A percentile compares a stretch with the other conserved stretches of the same genome.
Conservation (phyloP, 2,113 vertebrate genomes). For the Cynocephalus volans region DNA sequence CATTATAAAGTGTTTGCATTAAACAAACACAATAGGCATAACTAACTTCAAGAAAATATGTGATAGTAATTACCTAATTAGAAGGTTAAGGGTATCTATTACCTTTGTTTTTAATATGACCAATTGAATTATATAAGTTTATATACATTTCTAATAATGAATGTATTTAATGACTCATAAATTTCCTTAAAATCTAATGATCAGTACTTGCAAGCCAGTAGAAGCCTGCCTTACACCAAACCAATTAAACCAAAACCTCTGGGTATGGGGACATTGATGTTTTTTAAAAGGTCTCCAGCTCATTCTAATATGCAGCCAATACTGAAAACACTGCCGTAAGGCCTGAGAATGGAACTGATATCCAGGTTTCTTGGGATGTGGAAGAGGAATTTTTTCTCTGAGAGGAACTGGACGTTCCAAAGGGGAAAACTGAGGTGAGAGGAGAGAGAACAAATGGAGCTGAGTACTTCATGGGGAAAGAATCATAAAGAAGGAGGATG, state of each 20-base stretch:
- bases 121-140: background rate
- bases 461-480: background rate
- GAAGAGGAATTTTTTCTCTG: background rate
- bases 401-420: background rate
- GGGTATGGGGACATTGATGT: background rate
- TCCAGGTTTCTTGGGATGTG: background rate
- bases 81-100: background rate
- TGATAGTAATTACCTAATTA: background rate
- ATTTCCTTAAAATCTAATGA: background rate
- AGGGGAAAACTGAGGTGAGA: background rate
- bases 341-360: background rate
- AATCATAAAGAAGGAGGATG: background rate
- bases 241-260: background rate
- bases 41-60: background rate
- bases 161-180: background rate
- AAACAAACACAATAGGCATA: background rate
- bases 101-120: background rate
- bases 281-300: background rate
- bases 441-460: background rate
- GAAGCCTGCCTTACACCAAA: background rate
- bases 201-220: too few species aligned
- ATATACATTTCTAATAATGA: background rate
- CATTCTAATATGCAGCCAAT: background rate
- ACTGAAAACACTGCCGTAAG: background rate
- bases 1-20: background rate